Evolutionary conservation across 2,113 vertebrate genomes (phyloP).

Genomic region (Globicephala melas): DNA sequence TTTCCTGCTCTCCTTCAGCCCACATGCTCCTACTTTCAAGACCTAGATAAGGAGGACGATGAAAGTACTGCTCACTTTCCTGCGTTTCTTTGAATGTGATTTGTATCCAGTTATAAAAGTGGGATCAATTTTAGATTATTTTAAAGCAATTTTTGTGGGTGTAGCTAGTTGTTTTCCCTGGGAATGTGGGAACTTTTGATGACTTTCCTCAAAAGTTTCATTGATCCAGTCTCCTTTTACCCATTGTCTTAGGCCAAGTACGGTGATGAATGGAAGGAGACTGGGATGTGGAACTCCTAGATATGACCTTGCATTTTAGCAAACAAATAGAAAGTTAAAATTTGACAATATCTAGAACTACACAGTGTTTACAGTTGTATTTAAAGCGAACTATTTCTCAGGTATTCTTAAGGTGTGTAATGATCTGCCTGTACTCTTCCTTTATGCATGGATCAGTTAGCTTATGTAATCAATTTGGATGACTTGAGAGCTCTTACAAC

Average conservation of each 20-base stretch:
- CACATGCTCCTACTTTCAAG: neutral
- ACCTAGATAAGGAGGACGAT: neutral
- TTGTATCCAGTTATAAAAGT: neutral
- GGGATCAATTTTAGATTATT: neutral
- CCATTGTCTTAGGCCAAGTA: fast-evolving
- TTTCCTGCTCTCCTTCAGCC: neutral
- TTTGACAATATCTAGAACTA: neutral
- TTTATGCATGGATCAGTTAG: neutral
- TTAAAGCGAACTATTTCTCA: neutral
- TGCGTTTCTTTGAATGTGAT: neutral
- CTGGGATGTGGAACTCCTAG: neutral
- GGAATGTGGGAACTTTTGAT: neutral
- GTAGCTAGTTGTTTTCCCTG: neutral
- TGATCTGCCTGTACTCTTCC: neutral
- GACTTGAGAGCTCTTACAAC: neutral
- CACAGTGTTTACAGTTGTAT: neutral
- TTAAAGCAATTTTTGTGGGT: neutral
- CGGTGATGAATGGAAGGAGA: neutral
- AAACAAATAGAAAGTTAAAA: conserved; percentile 22
- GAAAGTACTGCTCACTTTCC: neutral
- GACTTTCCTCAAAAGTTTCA: neutral
- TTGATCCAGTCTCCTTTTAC: neutral
- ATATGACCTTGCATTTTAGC: neutral
- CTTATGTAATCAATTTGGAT: neutral
- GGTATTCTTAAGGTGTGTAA: neutral